Conservation (phyloP, 2,888 invertebrate genomes). For the Dicycla oo region DNA sequence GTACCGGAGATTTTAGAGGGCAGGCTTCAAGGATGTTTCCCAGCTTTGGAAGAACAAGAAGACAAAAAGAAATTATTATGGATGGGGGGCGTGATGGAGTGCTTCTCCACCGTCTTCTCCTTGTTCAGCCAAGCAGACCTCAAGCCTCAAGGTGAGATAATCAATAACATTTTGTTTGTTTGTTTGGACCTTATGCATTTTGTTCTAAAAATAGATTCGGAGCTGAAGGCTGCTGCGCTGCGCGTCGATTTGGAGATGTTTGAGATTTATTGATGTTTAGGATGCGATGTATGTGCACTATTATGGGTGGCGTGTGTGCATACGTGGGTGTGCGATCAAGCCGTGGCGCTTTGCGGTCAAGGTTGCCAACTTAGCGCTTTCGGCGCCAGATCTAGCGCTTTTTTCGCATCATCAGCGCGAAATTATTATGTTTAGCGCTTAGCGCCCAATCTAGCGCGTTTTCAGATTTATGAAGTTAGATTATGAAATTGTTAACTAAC, state of each 20-base stretch:
- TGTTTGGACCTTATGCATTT: conserved; percentile 33
- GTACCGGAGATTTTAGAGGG: conserved; percentile 63
- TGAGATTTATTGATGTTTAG: conserved; percentile 32
- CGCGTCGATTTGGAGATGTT: conserved; percentile 59
- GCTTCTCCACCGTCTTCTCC: conserved; percentile 96
- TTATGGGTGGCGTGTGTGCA: not conserved
- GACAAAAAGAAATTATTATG: conserved; percentile 91
- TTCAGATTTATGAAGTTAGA: no score
- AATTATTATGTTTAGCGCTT: no score
- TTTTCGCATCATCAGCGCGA: no score
- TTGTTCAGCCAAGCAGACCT: conserved; percentile 95
- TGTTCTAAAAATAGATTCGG: conserved; percentile 49
- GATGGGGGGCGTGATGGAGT: conserved; percentile 96
- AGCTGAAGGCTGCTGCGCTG: conserved; percentile 72
- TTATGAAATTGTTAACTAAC: no score
- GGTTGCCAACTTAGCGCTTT: no score
- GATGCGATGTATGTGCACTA: conserved; percentile 22
- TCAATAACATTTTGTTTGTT: conserved; percentile 30
- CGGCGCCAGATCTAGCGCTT: no score
- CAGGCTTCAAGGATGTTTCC: conserved; percentile 61
- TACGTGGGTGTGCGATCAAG: not conserved
- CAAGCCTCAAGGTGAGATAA: conserved; percentile 91
- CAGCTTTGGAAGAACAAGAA: conserved; percentile 56
- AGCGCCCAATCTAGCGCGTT: no score
- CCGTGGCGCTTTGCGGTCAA: not conserved